Conservation (phyloP, 2,888 invertebrate genomes). For the Pseudococcus jackbeardsleyi region DNA sequence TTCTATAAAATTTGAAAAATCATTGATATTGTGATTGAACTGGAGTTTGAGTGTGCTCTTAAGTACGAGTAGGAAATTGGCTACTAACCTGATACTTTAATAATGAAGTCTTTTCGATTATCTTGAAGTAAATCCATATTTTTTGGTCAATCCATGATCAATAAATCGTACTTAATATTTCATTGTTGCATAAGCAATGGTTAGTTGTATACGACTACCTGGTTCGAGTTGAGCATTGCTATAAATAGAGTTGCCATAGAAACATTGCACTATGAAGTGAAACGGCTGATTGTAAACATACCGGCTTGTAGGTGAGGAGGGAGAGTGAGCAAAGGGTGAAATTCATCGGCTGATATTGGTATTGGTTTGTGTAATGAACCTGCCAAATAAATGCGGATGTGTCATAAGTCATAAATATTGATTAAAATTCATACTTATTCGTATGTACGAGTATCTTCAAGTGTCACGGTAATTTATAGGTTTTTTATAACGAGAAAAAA, state of each 20-base stretch:
- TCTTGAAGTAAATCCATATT: constrained; percentile 60
- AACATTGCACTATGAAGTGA: neutral
- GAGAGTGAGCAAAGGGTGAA: neutral
- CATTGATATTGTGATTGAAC: neutral
- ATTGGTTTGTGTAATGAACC: neutral
- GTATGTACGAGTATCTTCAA: too few species aligned
- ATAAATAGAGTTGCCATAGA: neutral
- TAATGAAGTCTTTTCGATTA: constrained; percentile 58
- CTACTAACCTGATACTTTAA: constrained; percentile 60
- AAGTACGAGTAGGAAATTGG: neutral
- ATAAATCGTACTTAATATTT: neutral
- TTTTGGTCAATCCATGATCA: neutral
- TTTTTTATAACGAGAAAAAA: too few species aligned
- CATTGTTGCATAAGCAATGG: neutral
- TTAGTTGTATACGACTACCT: neutral
- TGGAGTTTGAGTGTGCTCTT: neutral
- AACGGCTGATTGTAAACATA: neutral
- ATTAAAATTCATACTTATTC: too few species aligned
- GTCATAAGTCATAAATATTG: too few species aligned
- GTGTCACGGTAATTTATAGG: too few species aligned
- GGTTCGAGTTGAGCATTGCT: neutral
- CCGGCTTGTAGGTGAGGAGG: neutral
- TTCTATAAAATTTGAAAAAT: constrained; percentile 29
- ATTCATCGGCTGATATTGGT: neutral
- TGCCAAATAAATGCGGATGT: neutral